Conservation (phyloP, 2,113 vertebrate species). For the Varanus salvator region DNA sequence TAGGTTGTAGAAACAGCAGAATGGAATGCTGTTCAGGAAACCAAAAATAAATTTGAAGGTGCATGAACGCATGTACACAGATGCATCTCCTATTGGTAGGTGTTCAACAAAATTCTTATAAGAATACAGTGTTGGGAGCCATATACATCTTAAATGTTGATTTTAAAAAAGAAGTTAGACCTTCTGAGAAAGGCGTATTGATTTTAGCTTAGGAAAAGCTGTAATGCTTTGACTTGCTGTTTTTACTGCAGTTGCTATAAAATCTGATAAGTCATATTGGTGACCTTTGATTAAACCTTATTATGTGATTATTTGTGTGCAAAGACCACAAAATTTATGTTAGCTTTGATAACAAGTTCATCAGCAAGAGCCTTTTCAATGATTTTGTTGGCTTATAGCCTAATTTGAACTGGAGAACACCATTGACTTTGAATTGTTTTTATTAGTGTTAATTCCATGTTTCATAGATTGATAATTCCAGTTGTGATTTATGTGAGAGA, state of each 20-base stretch:
- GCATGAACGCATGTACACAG: too few species aligned
- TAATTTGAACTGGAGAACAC: neutral
- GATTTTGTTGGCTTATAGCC: neutral
- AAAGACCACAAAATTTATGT: neutral
- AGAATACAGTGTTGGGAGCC: neutral
- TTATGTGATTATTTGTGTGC: constrained; percentile 1
- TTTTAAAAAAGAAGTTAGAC: neutral
- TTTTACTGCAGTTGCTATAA: neutral
- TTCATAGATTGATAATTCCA: neutral
- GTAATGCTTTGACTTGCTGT: neutral
- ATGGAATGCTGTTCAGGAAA: neutral
- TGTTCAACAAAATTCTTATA: neutral
- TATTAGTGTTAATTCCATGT: neutral
- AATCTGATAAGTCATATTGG: neutral
- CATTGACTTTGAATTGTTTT: neutral
- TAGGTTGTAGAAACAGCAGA: neutral
- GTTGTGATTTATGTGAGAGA: neutral
- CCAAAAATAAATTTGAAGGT: neutral
- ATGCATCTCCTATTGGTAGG: neutral
- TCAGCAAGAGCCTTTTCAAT: neutral
- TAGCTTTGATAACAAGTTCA: neutral
- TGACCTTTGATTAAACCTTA: neutral
- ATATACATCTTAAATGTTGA: neutral
- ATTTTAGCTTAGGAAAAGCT: neutral
- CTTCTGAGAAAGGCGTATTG: neutral